A percentile compares a stretch with the other conserved stretches of the same genome.
These are phyloP conservation scores for Terrapene triunguis DNA, from an alignment of 2,113 vertebrate genomes.

Conservation along the genomic window DNA sequence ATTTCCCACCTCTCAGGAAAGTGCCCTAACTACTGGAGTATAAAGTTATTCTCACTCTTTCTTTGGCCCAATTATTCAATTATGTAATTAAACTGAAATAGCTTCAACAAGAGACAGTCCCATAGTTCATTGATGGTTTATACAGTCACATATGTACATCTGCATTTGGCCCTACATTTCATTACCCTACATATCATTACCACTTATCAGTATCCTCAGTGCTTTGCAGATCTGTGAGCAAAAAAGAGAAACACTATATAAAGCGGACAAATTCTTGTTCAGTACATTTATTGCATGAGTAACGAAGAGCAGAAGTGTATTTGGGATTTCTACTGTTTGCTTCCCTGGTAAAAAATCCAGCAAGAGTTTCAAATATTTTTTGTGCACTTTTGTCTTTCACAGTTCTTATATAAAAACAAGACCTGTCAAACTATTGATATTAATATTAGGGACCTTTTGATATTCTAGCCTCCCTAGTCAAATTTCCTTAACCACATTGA, in stretches of 20 bases:
- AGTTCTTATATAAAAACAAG: not conserved
- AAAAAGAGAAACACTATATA: not conserved
- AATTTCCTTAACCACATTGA: not conserved
- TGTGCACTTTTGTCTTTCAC: not conserved
- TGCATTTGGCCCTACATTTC: not conserved
- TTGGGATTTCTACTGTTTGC: not conserved
- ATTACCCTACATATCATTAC: not conserved
- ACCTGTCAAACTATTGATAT: not conserved
- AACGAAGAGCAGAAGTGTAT: not conserved
- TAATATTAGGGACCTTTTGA: not conserved
- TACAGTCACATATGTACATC: not conserved
- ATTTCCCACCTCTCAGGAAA: not conserved
- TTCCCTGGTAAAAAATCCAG: not conserved
- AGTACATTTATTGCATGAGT: not conserved
- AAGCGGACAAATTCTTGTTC: not conserved
- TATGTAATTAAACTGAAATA: not conserved
- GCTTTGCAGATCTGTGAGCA: not conserved
- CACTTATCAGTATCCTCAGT: not conserved
- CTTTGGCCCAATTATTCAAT: not conserved
- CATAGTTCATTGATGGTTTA: not conserved
- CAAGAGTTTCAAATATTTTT: not conserved
- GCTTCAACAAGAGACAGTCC: not conserved
- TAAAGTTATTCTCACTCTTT: not conserved
- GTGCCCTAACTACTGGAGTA: not conserved
- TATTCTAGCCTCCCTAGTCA: not conserved